phyloP scores from a whole-genome alignment of 2,888 invertebrate genomes.

The Ectemnius continuus region DNA sequence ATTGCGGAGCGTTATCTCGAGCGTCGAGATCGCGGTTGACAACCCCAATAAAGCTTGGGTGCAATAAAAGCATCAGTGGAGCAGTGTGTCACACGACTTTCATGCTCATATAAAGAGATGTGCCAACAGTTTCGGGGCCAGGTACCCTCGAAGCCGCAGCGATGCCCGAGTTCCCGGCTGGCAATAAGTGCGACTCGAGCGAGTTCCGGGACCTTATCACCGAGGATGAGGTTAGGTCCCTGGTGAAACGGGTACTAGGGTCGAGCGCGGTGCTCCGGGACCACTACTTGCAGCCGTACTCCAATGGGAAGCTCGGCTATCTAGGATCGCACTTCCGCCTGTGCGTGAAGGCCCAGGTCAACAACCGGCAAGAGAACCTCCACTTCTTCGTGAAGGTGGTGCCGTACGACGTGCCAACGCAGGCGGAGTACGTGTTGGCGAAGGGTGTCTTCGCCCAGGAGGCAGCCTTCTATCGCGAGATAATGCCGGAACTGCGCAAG shows the following conservation, averaged over 20 bases:
- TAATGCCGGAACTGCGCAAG: slow-evolving; percentile 75
- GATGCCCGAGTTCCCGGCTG: too few species aligned
- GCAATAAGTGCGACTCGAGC: not conserved
- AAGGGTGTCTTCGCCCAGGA: slow-evolving; percentile 80
- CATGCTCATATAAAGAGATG: too few species aligned
- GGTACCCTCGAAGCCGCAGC: too few species aligned
- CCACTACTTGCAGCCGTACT: slow-evolving; percentile 59
- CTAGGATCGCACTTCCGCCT: slow-evolving; percentile 66
- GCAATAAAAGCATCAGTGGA: too few species aligned
- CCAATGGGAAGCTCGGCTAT: slow-evolving; percentile 66
- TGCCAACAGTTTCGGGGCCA: too few species aligned
- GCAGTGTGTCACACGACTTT: too few species aligned
- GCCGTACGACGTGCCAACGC: slow-evolving; percentile 79
- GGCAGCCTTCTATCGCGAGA: slow-evolving; percentile 76
- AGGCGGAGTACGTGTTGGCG: slow-evolving; percentile 79
- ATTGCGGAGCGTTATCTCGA: too few species aligned
- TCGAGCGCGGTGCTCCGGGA: slow-evolving; percentile 50
- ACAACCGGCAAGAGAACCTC: slow-evolving; percentile 41
- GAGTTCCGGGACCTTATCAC: not conserved
- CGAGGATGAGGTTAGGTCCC: not conserved
- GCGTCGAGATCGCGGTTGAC: too few species aligned
- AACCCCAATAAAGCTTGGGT: too few species aligned
- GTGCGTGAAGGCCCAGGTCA: slow-evolving; percentile 42
- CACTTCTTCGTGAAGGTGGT: slow-evolving; percentile 82
- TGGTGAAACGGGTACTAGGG: slow-evolving; percentile 40